Conservation (phyloP, 2,797 vertebrate genomes). For the Cheirogaleus major region DNA sequence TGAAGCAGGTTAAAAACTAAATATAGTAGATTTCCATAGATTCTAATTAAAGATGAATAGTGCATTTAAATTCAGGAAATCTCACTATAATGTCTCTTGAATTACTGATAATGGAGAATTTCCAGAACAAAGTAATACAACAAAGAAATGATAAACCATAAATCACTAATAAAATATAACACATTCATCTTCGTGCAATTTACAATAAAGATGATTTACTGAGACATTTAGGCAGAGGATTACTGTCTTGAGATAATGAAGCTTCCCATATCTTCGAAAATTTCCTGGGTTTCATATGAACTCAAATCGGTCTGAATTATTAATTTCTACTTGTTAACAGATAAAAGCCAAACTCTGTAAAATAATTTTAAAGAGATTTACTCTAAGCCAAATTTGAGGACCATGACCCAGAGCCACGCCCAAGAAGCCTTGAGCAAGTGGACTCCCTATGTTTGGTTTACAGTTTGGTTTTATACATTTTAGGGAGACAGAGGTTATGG, state of each 20-base stretch:
- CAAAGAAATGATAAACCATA: neutral
- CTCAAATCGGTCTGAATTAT: neutral
- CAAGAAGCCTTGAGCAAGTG: too few species aligned
- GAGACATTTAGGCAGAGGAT: neutral
- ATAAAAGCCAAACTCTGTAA: too few species aligned
- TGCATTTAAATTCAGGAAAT: neutral
- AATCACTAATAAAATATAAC: neutral
- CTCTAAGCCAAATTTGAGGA: too few species aligned
- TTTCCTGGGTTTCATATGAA: neutral
- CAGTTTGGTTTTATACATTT: too few species aligned
- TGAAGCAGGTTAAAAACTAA: neutral
- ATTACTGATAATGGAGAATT: neutral
- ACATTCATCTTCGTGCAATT: neutral
- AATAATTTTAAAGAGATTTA: too few species aligned
- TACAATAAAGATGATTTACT: neutral
- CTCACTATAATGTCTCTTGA: neutral
- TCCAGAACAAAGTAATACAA: neutral
- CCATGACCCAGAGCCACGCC: too few species aligned
- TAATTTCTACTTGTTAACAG: neutral
- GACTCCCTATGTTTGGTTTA: too few species aligned
- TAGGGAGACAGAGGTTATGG: too few species aligned
- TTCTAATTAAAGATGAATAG: conserved; percentile 5
- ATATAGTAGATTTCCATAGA: neutral
- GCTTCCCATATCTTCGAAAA: neutral
- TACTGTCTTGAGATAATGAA: neutral